Conservation (phyloP, 2,888 invertebrate species). For the Aricia artaxerxes region DNA sequence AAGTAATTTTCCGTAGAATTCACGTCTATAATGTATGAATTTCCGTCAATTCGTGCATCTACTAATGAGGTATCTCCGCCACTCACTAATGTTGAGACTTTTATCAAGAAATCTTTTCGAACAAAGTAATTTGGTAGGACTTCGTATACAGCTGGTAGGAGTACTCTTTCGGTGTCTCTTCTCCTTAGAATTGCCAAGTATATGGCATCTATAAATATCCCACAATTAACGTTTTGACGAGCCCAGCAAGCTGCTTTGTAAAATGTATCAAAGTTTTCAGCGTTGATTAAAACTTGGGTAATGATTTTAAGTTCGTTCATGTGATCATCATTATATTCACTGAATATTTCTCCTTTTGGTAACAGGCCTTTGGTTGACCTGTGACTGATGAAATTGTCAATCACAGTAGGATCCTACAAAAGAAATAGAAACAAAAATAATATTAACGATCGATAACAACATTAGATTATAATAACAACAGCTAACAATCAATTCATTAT, state of each 20-base stretch:
- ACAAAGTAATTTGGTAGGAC: slow-evolving; percentile 84
- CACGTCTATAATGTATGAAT: slow-evolving; percentile 61
- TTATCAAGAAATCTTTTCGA: slow-evolving; percentile 79
- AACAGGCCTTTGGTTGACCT: slow-evolving; percentile 55
- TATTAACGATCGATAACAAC: background rate
- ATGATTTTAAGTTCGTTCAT: slow-evolving; percentile 58
- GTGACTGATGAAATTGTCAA: slow-evolving; percentile 55
- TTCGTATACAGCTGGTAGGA: slow-evolving; percentile 84
- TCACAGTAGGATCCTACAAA: slow-evolving; percentile 58
- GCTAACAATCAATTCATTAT: too few species aligned
- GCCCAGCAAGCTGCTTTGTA: slow-evolving; percentile 80
- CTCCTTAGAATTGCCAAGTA: slow-evolving; percentile 81
- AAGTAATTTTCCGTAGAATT: slow-evolving; percentile 67
- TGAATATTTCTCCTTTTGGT: slow-evolving; percentile 64
- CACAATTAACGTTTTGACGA: slow-evolving; percentile 82
- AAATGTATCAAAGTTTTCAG: slow-evolving; percentile 81
- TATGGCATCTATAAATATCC: slow-evolving; percentile 82
- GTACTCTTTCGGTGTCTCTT: slow-evolving; percentile 78
- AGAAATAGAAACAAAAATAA: slow-evolving; percentile 46
- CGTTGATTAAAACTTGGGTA: slow-evolving; percentile 75
- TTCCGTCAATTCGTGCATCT: slow-evolving; percentile 63
- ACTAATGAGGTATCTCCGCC: slow-evolving; percentile 53
- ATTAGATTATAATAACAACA: too few species aligned
- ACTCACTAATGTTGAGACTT: slow-evolving; percentile 58
- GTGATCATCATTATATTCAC: slow-evolving; percentile 61